Conservation (phyloP, 2,113 vertebrate genomes). For the Phalacrocorax carbo region DNA sequence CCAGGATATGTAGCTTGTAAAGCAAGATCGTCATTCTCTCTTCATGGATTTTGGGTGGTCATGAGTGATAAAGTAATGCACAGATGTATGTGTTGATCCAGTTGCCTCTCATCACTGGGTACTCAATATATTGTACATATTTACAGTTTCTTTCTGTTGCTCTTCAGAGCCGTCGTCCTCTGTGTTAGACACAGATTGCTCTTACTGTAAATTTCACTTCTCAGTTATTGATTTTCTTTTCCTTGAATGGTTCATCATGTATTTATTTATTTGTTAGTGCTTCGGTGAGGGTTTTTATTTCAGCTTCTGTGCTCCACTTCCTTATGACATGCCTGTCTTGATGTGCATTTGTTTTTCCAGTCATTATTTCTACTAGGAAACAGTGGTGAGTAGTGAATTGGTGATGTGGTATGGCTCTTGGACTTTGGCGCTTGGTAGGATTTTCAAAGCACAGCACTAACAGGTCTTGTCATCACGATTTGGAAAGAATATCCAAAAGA, state of each 20-base stretch:
- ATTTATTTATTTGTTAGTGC: background rate
- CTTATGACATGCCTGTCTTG: background rate
- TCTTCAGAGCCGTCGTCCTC: background rate
- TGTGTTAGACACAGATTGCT: background rate
- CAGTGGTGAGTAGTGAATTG: background rate
- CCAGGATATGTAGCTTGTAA: background rate
- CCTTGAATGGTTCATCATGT: background rate
- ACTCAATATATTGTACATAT: background rate
- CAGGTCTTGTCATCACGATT: background rate
- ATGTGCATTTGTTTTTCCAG: constrained; percentile 45
- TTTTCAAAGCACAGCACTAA: constrained; percentile 14
- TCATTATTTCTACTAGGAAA: constrained; percentile 9
- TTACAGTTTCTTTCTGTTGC: background rate
- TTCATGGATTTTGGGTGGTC: background rate
- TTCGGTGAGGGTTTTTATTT: background rate
- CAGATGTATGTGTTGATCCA: background rate
- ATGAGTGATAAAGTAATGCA: background rate
- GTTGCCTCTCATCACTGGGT: background rate
- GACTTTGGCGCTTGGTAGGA: background rate
- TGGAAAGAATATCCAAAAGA: background rate
- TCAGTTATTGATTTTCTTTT: constrained; percentile 18
- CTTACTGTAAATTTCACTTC: background rate
- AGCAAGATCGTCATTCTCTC: background rate
- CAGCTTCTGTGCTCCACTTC: background rate
- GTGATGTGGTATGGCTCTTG: background rate